Conservation (phyloP, 2,113 vertebrate species). For the Epinephelus cyanopodus region DNA sequence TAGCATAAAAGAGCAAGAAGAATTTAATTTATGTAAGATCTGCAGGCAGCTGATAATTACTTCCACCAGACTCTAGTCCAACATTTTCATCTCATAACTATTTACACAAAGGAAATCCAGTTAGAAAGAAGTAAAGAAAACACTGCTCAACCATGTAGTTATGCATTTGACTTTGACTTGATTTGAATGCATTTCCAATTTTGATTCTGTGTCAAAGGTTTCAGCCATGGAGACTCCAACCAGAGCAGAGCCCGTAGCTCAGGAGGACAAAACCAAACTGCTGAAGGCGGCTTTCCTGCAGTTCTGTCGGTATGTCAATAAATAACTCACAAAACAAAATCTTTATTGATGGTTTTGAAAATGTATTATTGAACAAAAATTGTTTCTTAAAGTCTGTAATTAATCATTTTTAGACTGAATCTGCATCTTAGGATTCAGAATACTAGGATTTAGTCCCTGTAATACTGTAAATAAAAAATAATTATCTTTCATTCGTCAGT, state of each 20-base stretch:
- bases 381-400: not conserved
- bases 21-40: not conserved
- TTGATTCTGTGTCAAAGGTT: conserved; percentile 74
- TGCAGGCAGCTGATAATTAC: not conserved
- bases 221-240: conserved; percentile 83
- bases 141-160: rapidly evolving
- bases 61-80: no score
- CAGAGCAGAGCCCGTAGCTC: conserved; percentile 85
- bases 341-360: not conserved
- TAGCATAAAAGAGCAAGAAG: not conserved
- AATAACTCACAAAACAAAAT: not conserved
- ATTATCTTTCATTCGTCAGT: conserved; percentile 73
- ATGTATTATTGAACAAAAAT: no score
- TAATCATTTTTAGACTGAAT: not conserved
- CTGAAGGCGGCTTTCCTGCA: conserved; percentile 96
- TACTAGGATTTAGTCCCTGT: not conserved
- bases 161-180: not conserved
- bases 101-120: not conserved
- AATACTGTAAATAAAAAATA: not conserved
- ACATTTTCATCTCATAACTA: no score
- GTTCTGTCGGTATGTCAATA: conserved; percentile 90
- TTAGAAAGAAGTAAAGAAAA: not conserved
- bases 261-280: conserved; percentile 93
- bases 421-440: not conserved
- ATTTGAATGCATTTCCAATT: not conserved